A percentile compares a stretch with the other conserved stretches of the same genome.
phyloP scores from a whole-genome alignment of 2,888 invertebrate genomes.

The Aproaerema taeniolella region DNA sequence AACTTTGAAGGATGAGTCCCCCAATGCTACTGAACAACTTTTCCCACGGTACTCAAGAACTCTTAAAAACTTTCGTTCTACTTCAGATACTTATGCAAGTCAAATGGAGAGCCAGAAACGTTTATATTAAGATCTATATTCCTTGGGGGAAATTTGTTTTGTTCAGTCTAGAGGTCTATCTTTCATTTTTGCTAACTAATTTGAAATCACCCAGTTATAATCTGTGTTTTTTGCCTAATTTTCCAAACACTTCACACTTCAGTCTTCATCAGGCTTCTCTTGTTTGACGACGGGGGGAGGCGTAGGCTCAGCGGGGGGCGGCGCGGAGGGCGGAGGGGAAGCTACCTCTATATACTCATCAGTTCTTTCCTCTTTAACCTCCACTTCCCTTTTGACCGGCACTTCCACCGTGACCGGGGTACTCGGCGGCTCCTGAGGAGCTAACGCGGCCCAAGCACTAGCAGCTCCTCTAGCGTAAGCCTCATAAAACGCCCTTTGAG shows the following conservation, averaged over 20 bases:
- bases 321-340: conserved; percentile 49
- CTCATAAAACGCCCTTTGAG: conserved; percentile 67
- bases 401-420: conserved; percentile 35
- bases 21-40: too few relatives aligned
- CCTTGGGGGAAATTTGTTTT: too few relatives aligned
- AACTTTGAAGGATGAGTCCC: too few relatives aligned
- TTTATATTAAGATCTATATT: too few relatives aligned
- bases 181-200: background rate
- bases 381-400: conserved; percentile 51
- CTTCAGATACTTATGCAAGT: too few relatives aligned
- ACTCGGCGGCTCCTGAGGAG: conserved; percentile 41
- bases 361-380: conserved; percentile 64
- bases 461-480: conserved; percentile 68
- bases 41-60: too few relatives aligned
- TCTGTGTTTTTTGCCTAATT: too few relatives aligned
- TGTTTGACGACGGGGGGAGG: conserved; percentile 52
- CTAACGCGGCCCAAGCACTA: conserved; percentile 62
- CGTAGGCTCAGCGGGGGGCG: conserved; percentile 29
- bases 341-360: conserved; percentile 73
- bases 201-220: background rate
- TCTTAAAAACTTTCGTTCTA: too few relatives aligned
- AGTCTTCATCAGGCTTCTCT: conserved; percentile 63
- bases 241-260: too few relatives aligned
- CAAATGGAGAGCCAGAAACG: too few relatives aligned
- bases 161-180: background rate